These are phyloP conservation scores for Dinocampus coccinellae DNA, from an alignment of 2,888 invertebrate genomes.

Conservation along the genomic window DNA sequence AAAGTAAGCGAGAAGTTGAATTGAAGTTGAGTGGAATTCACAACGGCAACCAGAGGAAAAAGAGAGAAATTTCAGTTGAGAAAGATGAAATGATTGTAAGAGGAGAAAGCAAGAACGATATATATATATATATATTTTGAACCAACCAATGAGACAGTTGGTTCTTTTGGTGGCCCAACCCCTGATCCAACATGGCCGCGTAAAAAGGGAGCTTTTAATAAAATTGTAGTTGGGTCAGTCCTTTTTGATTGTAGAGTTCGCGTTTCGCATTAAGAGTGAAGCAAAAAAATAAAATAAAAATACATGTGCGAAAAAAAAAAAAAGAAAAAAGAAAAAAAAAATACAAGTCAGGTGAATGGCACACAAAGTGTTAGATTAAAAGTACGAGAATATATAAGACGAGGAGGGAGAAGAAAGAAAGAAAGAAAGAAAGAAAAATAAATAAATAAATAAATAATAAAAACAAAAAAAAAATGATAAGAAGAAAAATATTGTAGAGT, in stretches of 20 bases:
- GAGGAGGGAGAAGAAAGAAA: no score
- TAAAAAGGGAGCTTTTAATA: conserved; percentile 58
- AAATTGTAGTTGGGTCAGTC: conserved; percentile 54
- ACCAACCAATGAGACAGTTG: conserved; percentile 64
- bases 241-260: conserved; percentile 41
- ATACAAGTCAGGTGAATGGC: conserved; percentile 34
- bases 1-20: conserved; percentile 25
- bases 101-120: conserved; percentile 37
- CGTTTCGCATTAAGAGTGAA: conserved; percentile 8
- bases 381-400: conserved; percentile 34
- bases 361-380: conserved; percentile 32
- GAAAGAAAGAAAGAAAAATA: no score
- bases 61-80: conserved; percentile 28
- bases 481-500: conserved; percentile 38
- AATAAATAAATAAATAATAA: no score
- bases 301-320: no score
- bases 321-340: no score
- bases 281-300: no score
- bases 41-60: conserved; percentile 2
- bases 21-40: not conserved
- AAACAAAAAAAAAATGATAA: no score
- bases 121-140: no score
- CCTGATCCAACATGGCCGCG: conserved; percentile 67
- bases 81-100: conserved; percentile 19
- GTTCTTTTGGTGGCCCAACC: conserved; percentile 67